These are phyloP conservation scores for Magallana nippona DNA, from an alignment of 2,888 invertebrate genomes.

Conservation along the genomic window DNA sequence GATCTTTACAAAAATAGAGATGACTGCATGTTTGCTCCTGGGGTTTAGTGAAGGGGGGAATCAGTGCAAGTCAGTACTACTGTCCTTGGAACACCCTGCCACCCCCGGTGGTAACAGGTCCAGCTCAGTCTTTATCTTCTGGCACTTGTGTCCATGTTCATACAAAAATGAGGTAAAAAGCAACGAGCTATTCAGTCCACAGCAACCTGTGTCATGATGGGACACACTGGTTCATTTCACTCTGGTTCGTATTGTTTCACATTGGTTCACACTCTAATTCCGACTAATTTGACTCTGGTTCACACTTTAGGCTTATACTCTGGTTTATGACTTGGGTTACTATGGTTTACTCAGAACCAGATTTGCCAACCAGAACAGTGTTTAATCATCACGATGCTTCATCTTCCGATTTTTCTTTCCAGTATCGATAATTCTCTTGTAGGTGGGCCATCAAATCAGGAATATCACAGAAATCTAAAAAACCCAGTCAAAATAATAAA, in stretches of 20 bases:
- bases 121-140: conserved; percentile 9
- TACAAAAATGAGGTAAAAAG: conserved; percentile 27
- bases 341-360: conserved; percentile 10
- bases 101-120: background rate
- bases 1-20: conserved; percentile 33
- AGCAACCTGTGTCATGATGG: background rate
- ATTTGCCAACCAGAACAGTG: background rate
- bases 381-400: background rate
- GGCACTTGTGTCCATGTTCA: conserved; percentile 28
- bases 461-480: conserved; percentile 93
- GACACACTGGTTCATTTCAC: background rate
- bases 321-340: background rate
- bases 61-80: background rate
- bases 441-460: conserved; percentile 93
- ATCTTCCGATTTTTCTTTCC: conserved; percentile 81
- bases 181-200: background rate
- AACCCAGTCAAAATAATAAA: background rate
- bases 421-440: conserved; percentile 92
- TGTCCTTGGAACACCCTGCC: conserved; percentile 12
- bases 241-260: background rate
- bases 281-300: background rate
- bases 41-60: background rate
- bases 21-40: conserved; percentile 26
- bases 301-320: background rate
- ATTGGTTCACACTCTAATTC: no score